Conservation (phyloP, 2,797 vertebrate species). For the Notolabrus celidotus region DNA sequence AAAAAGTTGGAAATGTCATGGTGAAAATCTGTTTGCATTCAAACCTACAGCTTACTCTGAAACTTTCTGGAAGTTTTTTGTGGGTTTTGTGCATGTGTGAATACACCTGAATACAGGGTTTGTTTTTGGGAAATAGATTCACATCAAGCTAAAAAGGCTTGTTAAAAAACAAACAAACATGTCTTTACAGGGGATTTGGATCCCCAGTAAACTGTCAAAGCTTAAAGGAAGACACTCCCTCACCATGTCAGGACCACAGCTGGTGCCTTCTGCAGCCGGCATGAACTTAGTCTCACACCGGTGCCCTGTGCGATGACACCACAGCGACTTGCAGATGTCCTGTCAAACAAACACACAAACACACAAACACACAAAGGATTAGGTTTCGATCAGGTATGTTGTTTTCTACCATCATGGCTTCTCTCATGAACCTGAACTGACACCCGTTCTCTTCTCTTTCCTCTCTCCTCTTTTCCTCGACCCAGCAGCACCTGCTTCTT, state of each 20-base stretch:
- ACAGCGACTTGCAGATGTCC: constrained; percentile 99
- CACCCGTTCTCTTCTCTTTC: background rate
- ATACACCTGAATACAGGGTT: no score
- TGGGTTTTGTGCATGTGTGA: no score
- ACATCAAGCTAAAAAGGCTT: no score
- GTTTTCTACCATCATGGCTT: background rate
- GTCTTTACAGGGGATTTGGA: no score
- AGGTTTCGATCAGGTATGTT: background rate
- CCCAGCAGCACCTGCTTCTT: constrained; percentile 49
- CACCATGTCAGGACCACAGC: constrained; percentile 95
- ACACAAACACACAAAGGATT: constrained; percentile 10
- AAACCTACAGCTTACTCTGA: no score
- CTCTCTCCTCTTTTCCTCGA: constrained; percentile 21
- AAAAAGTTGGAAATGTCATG: no score
- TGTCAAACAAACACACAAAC: constrained; percentile 68
- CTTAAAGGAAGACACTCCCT: constrained; percentile 71
- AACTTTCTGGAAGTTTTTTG: no score
- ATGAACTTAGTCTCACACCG: constrained; percentile 99
- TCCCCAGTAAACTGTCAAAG: no score
- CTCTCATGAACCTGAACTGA: background rate
- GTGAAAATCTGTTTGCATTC: no score
- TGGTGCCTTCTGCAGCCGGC: constrained; percentile 97
- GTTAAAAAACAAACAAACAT: no score
- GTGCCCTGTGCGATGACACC: constrained; percentile 95
- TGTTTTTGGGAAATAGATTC: no score